phyloP scores from a whole-genome alignment of 2,113 vertebrate genomes.

The Prionailurus viverrinus region DNA sequence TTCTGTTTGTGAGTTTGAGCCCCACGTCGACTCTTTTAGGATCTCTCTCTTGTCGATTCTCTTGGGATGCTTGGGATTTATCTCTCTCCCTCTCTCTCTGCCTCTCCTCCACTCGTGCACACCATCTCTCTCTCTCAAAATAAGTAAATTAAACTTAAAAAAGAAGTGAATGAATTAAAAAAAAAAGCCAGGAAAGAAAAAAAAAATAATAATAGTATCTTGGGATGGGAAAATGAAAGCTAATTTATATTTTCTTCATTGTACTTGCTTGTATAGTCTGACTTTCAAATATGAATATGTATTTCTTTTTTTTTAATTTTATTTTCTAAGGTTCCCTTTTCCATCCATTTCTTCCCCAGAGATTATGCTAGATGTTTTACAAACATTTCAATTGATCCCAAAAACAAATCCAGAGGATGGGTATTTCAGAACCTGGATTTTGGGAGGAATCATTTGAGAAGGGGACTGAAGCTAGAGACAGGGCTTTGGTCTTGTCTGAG shows the following conservation, averaged over 20 bases:
- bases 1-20: too few relatives aligned
- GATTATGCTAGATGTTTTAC: not conserved
- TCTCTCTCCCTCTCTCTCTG: too few relatives aligned
- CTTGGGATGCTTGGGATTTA: too few relatives aligned
- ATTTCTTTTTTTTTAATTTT: not conserved
- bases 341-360: not conserved
- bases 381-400: not conserved
- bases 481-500: not conserved
- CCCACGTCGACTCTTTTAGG: too few relatives aligned
- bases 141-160: too few relatives aligned
- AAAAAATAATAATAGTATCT: not conserved
- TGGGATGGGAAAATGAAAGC: not conserved
- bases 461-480: not conserved
- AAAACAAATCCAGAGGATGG: not conserved
- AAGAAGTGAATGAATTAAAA: not conserved
- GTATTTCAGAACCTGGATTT: not conserved
- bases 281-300: constrained; percentile 32
- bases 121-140: too few relatives aligned
- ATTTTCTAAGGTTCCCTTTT: not conserved
- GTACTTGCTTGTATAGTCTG: not conserved
- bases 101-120: too few relatives aligned
- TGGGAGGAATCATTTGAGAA: not conserved
- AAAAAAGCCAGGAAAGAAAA: not conserved
- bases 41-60: too few relatives aligned
- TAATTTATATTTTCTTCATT: constrained; percentile 12